Conservation (phyloP, 2,888 invertebrate genomes). For the Campoplex capitator region DNA sequence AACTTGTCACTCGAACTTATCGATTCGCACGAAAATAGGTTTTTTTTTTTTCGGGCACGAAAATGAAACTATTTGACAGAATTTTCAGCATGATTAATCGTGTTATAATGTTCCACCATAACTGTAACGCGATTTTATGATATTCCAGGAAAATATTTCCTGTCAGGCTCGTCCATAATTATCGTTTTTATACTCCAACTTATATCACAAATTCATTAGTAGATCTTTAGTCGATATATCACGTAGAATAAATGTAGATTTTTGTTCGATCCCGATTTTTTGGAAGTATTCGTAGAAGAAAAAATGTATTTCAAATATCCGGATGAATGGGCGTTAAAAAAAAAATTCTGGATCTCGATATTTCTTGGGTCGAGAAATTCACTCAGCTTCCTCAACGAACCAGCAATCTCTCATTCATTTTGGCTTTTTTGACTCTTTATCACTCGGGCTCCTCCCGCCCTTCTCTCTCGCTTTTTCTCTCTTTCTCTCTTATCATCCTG, state of each 20-base stretch:
- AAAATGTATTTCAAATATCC: not conserved
- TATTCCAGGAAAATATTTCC: too few species aligned
- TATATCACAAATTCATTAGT: too few species aligned
- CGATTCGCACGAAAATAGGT: not conserved
- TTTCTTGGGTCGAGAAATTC: conserved; percentile 22
- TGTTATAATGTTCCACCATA: too few species aligned
- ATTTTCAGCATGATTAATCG: too few species aligned
- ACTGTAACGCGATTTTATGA: too few species aligned
- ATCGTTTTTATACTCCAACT: too few species aligned
- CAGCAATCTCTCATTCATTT: conserved; percentile 27
- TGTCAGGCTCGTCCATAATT: too few species aligned
- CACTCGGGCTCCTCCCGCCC: conserved; percentile 2
- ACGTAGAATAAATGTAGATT: not conserved
- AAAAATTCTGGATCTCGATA: not conserved
- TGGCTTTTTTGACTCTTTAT: conserved; percentile 29
- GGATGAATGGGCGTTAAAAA: not conserved
- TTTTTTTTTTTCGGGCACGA: not conserved
- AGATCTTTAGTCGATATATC: not conserved
- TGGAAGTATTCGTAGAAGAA: not conserved
- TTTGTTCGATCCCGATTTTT: not conserved
- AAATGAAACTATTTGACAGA: too few species aligned
- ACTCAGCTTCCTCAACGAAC: conserved; percentile 14
- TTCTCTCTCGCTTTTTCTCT: not conserved
- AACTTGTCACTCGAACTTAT: not conserved
- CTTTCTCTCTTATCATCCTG: conserved; percentile 16